A percentile compares a stretch with the other conserved stretches of the same genome.
These are phyloP conservation scores for Cryptoblepharus egeriae DNA, from an alignment of 2,797 vertebrate genomes.

Conservation along the genomic window DNA sequence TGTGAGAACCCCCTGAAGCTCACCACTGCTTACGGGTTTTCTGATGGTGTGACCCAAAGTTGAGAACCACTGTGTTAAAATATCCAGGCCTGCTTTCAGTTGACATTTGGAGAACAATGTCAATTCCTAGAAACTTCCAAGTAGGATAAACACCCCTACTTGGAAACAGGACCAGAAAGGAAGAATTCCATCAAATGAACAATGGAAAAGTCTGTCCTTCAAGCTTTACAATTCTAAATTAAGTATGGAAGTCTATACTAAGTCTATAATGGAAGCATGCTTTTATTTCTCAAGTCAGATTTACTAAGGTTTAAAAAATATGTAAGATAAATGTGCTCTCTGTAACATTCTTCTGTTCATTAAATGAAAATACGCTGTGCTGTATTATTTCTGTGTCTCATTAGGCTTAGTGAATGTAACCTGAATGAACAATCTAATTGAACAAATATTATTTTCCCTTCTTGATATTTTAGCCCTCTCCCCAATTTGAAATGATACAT, in stretches of 20 bases:
- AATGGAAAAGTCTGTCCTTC: not conserved
- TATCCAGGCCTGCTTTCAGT: too few species aligned
- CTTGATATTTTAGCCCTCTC: too few species aligned
- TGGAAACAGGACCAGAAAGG: rapidly evolving
- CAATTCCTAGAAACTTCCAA: too few species aligned
- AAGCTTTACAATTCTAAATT: not conserved
- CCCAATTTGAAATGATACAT: too few species aligned
- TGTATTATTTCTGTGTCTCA: conserved; percentile 41
- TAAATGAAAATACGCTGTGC: conserved; percentile 29
- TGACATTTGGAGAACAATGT: too few species aligned
- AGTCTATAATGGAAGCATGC: not conserved
- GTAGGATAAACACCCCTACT: too few species aligned
- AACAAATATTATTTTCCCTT: conserved; percentile 66
- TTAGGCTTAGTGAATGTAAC: conserved; percentile 47
- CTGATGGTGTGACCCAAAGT: too few species aligned
- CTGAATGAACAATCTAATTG: conserved; percentile 59
- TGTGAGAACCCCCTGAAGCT: too few species aligned
- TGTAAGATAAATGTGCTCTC: conserved; percentile 41
- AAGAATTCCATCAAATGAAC: not conserved
- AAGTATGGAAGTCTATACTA: not conserved
- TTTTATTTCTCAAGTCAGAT: conserved; percentile 16
- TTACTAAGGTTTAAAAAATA: conserved; percentile 19
- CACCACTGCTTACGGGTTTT: too few species aligned
- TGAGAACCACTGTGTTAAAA: too few species aligned
- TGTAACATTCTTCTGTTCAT: conserved; percentile 28